Evolutionary conservation across 1,140 invertebrate genomes (phyloP), one percentile per base, ranked within the genome.

Genomic region (Formica selysi): DNA sequence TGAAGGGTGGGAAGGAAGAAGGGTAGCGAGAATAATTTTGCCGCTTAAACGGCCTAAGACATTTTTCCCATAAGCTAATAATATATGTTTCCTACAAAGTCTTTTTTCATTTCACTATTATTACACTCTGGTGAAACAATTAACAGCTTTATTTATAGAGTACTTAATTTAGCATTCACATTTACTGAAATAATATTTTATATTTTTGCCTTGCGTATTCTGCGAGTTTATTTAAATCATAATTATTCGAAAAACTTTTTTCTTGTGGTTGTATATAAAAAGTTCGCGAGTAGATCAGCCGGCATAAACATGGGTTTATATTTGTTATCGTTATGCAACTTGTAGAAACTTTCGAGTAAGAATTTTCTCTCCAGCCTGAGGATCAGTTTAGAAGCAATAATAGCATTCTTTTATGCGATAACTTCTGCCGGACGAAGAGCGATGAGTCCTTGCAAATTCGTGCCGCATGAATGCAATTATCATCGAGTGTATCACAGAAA

Each of bases 301-400:
- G 36, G 26, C 26, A 67, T 44, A 79, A 79, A 68, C 29, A 67
- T 64, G 38, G 26, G 22, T 76, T 76, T 74, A 74, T 57, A 57
- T 62, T 19, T 32, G 26, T 41, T 78, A 65, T 78, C 59, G 59
- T n/a, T 65, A 13, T 67, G 76, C 44, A 54, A 13, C 29, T 67
- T 22, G 19, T 26, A 64, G 22, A 81, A 59, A 73, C 51, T 61
- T 73, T 59, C 19, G 38, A 71, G 29, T n/a, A 57, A 81, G 36
- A 59, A 1, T 59, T 57, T 29, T 13, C 64, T 70, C 78, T 70
- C 32, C 19, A 36, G 13, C 32, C 36, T 44, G 67, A 81, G 22
- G 44, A 13, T 71, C 38, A 44, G 71, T 26, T 73, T 71, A 22
- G 16, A 80, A 32, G 64, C 44, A 36, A 68, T 41, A 57, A 80